phyloP scores from a whole-genome alignment of 2,797 vertebrate species.

The Lemur catta region DNA sequence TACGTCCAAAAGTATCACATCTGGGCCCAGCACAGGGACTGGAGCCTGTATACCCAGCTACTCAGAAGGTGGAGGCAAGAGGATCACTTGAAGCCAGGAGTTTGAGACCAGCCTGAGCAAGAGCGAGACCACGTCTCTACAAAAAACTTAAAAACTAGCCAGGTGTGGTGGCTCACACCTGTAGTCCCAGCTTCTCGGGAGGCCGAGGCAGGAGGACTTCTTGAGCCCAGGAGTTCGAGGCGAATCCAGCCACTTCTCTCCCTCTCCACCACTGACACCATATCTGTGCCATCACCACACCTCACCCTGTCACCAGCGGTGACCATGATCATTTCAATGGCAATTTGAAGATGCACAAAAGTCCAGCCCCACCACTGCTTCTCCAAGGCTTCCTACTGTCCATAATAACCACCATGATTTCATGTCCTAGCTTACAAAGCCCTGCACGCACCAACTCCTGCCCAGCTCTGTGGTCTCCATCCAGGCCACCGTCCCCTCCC shows the following conservation, averaged over 20 bases:
- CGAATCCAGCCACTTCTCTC: neutral
- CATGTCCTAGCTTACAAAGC: neutral
- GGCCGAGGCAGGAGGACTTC: neutral
- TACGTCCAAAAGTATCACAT: neutral
- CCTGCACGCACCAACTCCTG: rapidly evolving
- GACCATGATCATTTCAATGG: neutral
- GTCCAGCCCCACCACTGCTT: neutral
- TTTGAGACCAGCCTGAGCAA: neutral
- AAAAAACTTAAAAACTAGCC: neutral
- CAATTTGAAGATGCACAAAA: neutral
- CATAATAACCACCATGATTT: neutral
- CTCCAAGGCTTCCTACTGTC: neutral
- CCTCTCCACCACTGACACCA: neutral
- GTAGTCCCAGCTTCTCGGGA: neutral
- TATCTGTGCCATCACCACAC: rapidly evolving
- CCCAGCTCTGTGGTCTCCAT: neutral
- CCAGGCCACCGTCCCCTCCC: no score
- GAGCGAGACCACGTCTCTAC: neutral
- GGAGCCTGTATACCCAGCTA: neutral
- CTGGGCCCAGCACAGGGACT: neutral
- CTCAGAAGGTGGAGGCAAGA: neutral
- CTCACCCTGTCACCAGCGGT: rapidly evolving
- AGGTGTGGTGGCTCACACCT: neutral
- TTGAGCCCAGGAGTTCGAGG: neutral
- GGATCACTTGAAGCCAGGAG: neutral